Conservation (phyloP, 2,113 vertebrate species). For the Alces alces region DNA sequence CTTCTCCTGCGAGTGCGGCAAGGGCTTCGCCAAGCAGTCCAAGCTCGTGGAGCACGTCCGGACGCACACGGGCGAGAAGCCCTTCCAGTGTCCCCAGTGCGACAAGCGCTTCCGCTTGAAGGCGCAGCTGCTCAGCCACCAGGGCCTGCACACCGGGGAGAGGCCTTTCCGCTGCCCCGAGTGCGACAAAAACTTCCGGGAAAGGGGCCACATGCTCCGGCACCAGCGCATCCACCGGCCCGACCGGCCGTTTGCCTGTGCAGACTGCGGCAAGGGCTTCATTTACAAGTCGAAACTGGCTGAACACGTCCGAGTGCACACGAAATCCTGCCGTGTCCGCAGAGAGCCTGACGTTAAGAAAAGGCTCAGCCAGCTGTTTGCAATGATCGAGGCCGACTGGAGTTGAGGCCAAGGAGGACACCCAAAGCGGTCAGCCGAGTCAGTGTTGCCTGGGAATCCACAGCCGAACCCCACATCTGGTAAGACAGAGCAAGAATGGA, state of each 20-base stretch:
- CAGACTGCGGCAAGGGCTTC: constrained; percentile 58
- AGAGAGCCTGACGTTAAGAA: not conserved
- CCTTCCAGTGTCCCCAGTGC: constrained; percentile 55
- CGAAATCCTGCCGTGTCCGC: not conserved
- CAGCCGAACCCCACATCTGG: not conserved
- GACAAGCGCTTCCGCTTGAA: constrained; percentile 58
- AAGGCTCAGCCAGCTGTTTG: constrained; percentile 55
- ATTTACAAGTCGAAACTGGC: constrained; percentile 55
- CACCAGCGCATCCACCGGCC: constrained; percentile 73
- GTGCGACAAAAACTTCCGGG: constrained; percentile 71
- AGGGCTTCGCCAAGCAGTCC: constrained; percentile 63
- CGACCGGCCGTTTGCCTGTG: constrained; percentile 48
- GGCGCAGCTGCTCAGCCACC: constrained; percentile 59
- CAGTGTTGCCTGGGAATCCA: too few species aligned
- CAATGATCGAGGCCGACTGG: constrained; percentile 66
- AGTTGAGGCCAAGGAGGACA: not conserved
- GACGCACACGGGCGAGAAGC: constrained; percentile 66
- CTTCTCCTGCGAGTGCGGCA: constrained; percentile 69
- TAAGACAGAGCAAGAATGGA: not conserved
- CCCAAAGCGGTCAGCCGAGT: rapidly evolving
- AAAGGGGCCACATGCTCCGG: constrained; percentile 68
- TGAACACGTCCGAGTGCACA: constrained; percentile 17
- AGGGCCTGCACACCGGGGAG: constrained; percentile 57
- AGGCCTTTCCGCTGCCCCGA: constrained; percentile 67
- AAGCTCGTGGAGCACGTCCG: constrained; percentile 53